A percentile compares a stretch with the other conserved stretches of the same genome.
Conservation (phyloP, 2,888 invertebrate genomes). For the Muschampia staudingeri region DNA sequence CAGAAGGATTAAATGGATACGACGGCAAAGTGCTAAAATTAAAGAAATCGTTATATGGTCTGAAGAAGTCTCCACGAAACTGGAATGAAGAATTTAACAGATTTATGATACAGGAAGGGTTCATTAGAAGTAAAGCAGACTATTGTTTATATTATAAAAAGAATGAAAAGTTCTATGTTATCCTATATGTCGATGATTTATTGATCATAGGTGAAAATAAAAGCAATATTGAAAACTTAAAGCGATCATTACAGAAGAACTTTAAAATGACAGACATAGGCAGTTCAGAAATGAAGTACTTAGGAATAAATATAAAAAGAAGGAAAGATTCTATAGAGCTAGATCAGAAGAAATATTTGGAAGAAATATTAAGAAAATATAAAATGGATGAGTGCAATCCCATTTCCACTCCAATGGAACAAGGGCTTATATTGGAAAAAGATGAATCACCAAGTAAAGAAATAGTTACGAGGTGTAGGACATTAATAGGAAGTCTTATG, state of each 20-base stretch:
- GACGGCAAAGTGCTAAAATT: neutral
- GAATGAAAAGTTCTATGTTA: neutral
- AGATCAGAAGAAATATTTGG: neutral
- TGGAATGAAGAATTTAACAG: conserved; percentile 6
- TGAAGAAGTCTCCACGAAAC: neutral
- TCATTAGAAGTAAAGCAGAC: neutral
- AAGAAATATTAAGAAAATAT: neutral
- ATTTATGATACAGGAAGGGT: neutral
- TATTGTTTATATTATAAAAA: neutral
- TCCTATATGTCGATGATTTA: neutral
- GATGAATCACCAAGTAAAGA: neutral
- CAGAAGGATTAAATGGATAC: neutral
- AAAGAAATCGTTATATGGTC: neutral
- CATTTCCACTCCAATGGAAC: neutral
- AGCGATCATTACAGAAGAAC: neutral
- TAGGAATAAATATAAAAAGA: neutral
- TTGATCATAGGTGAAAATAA: neutral
- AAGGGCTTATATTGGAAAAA: neutral
- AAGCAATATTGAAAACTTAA: neutral
- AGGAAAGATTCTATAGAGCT: neutral
- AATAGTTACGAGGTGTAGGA: neutral
- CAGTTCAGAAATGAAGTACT: neutral
- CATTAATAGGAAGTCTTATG: neutral
- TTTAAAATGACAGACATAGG: neutral
- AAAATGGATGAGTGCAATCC: neutral